Evolutionary conservation across 2,888 invertebrate species (phyloP), one percentile per base, ranked within the genome.

Genomic region (Fabriciana adippe): DNA sequence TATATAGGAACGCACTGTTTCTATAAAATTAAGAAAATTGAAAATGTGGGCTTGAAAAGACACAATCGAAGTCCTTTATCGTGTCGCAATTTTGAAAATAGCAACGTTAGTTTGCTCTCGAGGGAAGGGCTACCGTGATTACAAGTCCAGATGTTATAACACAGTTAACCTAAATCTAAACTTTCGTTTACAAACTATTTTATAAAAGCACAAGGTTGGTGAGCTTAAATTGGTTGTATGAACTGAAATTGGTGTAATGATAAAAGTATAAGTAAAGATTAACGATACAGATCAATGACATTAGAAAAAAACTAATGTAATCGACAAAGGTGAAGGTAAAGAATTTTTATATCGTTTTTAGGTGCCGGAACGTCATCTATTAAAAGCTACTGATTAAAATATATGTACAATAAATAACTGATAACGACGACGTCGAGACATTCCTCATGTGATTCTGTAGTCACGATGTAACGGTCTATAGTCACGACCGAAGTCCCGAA

Each of bases 21-120:
- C 51, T 35, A 26, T n/a, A 47, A 8, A 21, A 45, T 16, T 16
- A 53, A 64, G 64, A 55, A 70, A 67, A 66, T 70, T 67, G 64
- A 69, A 67, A 67, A 67, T 55, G 45, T 60, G 51, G 67, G 55
- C 69, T 66, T 71, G 61, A 69, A 65, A 60, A 67, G 62, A 70
- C 72, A 68, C 68, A 71, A 70, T 68, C 68, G 63, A 57, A 62
- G 68, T 75, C 78, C 77, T 80, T 84, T 81, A 83, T 82, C 74
- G 81, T 78, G 76, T 80, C 81, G 87, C 85, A 87, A 88, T 87
- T 88, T 86, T 81, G 77, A 82, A 85, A 87, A 87, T 87, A 84
- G 85, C 85, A 84, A 77, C 76, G 59, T 66, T 63, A 60, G 65
- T 66, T 63, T 54, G 57, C n/a, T 51, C 66, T 57, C 67, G 68